Evolutionary conservation across 2,113 vertebrate species (phyloP).

Genomic region (Sapajus apella): DNA sequence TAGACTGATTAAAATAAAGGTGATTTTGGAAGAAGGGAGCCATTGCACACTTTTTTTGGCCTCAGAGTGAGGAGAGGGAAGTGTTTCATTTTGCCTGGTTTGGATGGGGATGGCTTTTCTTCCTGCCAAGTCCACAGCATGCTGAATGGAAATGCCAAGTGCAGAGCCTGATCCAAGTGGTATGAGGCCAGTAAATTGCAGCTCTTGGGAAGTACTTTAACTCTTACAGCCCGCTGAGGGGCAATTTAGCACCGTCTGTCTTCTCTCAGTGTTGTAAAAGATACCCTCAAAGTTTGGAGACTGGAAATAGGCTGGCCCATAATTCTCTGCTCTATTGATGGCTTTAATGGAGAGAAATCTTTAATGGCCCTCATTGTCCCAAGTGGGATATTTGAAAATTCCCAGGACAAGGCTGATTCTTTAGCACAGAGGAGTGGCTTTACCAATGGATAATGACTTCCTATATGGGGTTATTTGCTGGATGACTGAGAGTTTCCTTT

Average conservation of each 20-base stretch:
- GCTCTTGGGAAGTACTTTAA: not conserved
- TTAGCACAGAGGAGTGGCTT: not conserved
- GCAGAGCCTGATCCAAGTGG: not conserved
- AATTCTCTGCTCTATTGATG: not conserved
- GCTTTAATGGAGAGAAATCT: not conserved
- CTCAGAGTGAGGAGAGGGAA: conserved; percentile 26
- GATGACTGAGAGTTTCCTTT: not conserved
- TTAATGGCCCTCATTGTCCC: not conserved
- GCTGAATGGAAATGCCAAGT: not conserved
- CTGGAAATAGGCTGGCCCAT: not conserved
- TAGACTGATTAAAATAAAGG: not conserved
- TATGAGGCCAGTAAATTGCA: not conserved
- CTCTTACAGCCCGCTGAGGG: not conserved
- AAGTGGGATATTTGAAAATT: not conserved
- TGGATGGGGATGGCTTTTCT: not conserved
- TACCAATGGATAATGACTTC: not conserved
- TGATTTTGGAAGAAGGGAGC: conserved; percentile 21
- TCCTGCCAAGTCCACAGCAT: not conserved
- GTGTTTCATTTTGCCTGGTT: conserved; percentile 57
- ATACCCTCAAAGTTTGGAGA: not conserved
- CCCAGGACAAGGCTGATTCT: not conserved
- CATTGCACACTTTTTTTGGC: conserved; percentile 7
- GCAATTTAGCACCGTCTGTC: not conserved
- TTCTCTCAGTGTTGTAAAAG: not conserved
- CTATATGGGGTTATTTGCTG: not conserved